Base-by-base conservation (phyloP, 2,113 vertebrate genomes). In the Balaeniceps rex region DNA sequence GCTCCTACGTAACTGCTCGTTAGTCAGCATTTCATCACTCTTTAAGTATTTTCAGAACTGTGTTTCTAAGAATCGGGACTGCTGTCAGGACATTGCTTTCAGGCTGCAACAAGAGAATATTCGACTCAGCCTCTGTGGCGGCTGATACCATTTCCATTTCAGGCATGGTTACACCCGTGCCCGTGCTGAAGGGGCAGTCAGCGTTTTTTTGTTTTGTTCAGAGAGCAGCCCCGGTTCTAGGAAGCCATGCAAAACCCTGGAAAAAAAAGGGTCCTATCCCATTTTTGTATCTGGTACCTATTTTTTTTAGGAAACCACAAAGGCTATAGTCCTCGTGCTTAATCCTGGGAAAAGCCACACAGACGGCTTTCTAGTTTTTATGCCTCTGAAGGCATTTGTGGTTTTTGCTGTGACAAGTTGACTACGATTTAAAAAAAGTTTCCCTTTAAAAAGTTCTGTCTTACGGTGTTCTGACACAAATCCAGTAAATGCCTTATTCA, bases 241-340 rank as follows among this genome's bases (percentile, higher is more conserved):
- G 33, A 42, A 75, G 1, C 34, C 3, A 19, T 9, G 28, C 8
- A 54, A 78, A 70, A 10, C 4, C 15, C 4, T 8, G 3, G 17
- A 40, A 40, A 36, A 19, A 19, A 22, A 21, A 5, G 4, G 7
- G 11, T 9, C 11, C 51, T 58, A 1, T 40, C 23, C n/a, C 28
- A 2, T 21, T 25, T 24, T 15, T 29, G 3, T 19, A 44, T 8
- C 7, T 7, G 0, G 18, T 2, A 24, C 15, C 12, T 42, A 1
- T 2, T 33, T 19, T 64, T 75, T 76, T 18, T 6, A 70, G 46
- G 29, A 54, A 74, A 58, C 11, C 42, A 63, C 40, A 22, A 38
- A 29, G 11, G 22, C 54, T 49, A 5, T 5, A 49, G 31, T 57
- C n/a, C 61, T n/a, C 14, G 40, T 14, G 49, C 17, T 78, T 78